Percentiles rank a stretch among this genome's conserved stretches.
phyloP scores from a whole-genome alignment of 2,113 vertebrate genomes.

The Melanerpes formicivorus region DNA sequence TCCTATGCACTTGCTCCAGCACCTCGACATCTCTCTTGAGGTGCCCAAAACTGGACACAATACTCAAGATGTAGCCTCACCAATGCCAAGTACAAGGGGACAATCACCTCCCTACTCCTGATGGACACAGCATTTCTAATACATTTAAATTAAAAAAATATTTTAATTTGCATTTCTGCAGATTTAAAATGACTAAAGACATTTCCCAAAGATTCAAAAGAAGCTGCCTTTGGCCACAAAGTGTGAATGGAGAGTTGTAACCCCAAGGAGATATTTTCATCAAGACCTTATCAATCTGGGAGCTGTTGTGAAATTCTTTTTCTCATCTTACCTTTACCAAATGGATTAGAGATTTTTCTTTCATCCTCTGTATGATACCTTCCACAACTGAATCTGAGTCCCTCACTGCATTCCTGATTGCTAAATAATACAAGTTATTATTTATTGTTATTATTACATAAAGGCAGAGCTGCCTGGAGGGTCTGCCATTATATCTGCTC shows the following conservation, averaged over 20 bases:
- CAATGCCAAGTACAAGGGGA: no score
- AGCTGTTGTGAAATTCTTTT: background rate
- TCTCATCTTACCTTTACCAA: background rate
- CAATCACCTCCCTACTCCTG: no score
- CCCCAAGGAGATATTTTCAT: background rate
- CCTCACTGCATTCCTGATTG: slow-evolving; percentile 16
- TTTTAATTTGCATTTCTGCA: background rate
- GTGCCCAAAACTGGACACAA: no score
- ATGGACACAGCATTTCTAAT: no score
- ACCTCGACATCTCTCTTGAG: no score
- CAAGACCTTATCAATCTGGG: background rate
- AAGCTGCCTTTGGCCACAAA: background rate
- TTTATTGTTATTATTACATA: slow-evolving; percentile 37
- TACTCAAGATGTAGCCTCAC: no score
- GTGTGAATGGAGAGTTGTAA: background rate
- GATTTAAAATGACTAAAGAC: background rate
- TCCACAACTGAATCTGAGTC: background rate
- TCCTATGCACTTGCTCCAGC: no score
- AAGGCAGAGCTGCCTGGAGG: slow-evolving; percentile 27
- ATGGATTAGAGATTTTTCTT: background rate
- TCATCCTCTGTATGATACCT: background rate
- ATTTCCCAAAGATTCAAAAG: background rate
- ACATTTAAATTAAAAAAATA: background rate
- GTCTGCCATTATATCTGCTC: slow-evolving; percentile 37
- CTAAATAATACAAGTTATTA: slow-evolving; percentile 44